phyloP scores from a whole-genome alignment of 2,113 vertebrate species.

The Eretmodus cyanostictus region DNA sequence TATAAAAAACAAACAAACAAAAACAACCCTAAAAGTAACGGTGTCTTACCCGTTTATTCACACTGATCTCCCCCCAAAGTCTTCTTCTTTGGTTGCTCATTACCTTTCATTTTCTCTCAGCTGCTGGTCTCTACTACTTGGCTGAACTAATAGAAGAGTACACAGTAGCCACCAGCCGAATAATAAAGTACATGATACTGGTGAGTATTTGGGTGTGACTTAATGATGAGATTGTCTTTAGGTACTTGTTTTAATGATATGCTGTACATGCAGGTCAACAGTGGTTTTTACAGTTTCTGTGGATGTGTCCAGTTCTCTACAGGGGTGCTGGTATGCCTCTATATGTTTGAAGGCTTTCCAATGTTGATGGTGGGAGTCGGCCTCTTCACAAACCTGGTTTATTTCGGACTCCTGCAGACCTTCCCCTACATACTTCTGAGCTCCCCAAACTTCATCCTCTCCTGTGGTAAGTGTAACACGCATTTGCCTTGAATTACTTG shows the following conservation, averaged over 20 bases:
- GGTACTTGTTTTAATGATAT: too few species aligned
- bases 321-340: constrained; percentile 82
- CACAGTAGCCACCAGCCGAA: constrained; percentile 88
- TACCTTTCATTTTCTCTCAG: constrained; percentile 47
- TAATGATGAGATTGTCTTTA: not conserved
- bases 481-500: not conserved
- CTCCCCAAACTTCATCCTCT: constrained; percentile 94
- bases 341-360: constrained; percentile 87
- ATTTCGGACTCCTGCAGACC: constrained; percentile 89
- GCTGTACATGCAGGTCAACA: not conserved
- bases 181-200: constrained; percentile 98
- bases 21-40: not conserved
- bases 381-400: constrained; percentile 94
- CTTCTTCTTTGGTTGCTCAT: not conserved
- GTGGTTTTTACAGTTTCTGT: not conserved
- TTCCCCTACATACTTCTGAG: constrained; percentile 95
- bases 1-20: not conserved
- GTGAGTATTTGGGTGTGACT: constrained; percentile 66
- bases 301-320: constrained; percentile 83
- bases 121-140: constrained; percentile 92
- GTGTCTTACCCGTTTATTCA: not conserved
- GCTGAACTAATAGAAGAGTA: constrained; percentile 96
- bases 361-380: constrained; percentile 82
- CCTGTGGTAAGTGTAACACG: constrained; percentile 77
- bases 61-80: not conserved